A percentile compares a stretch with the other conserved stretches of the same genome.
These are phyloP conservation scores for Zapornia atra DNA, from an alignment of 2,113 vertebrate species.

Conservation along the genomic window DNA sequence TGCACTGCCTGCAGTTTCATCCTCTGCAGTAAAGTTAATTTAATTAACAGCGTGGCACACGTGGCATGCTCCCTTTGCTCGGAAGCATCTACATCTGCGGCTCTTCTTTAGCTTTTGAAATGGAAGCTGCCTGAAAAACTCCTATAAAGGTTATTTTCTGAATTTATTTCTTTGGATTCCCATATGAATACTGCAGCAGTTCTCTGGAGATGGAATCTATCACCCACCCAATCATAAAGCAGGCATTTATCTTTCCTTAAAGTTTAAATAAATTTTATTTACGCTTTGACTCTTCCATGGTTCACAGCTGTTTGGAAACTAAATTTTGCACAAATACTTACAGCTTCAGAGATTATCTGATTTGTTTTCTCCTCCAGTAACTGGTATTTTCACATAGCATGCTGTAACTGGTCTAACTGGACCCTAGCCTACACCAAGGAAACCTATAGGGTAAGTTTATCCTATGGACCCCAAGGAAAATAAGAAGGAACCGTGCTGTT, in stretches of 20 bases:
- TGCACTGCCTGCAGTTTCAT: neutral
- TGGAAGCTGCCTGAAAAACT: neutral
- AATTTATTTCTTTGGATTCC: neutral
- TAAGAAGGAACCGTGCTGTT: neutral
- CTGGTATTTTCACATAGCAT: neutral
- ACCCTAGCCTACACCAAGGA: neutral
- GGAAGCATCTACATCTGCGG: neutral
- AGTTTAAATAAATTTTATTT: neutral
- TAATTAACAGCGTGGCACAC: accelerated
- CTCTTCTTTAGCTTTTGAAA: neutral
- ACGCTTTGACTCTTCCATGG: neutral
- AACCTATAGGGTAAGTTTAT: neutral
- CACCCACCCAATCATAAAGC: accelerated
- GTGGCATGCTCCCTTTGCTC: accelerated
- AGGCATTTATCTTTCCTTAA: neutral
- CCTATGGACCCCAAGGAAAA: neutral
- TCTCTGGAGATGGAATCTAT: neutral
- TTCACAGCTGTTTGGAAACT: neutral
- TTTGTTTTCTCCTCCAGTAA: neutral
- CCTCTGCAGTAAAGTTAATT: neutral
- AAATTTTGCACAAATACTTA: neutral
- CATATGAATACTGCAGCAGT: neutral
- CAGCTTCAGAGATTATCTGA: neutral
- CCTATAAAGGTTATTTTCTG: neutral
- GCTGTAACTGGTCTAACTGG: neutral